Evolutionary conservation across 2,888 invertebrate genomes (phyloP).

Genomic region (Adineta ricciae): DNA sequence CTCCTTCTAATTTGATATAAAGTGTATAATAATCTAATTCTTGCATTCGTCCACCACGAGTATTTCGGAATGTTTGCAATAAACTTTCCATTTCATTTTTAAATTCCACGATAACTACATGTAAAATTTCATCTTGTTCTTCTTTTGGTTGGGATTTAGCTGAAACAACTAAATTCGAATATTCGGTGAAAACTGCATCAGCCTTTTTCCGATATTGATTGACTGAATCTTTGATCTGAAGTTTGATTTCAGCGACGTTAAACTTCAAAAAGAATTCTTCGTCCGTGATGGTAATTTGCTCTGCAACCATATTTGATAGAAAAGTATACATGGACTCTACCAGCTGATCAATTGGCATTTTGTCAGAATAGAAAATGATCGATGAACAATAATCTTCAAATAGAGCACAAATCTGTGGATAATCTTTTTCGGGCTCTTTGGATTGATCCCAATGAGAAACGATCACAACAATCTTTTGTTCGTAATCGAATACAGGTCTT

Average conservation of each 20-base stretch:
- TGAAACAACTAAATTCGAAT: not conserved
- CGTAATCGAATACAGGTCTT: not conserved
- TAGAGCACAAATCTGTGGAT: not conserved
- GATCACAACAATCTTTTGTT: not conserved
- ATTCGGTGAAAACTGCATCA: not conserved
- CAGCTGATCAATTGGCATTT: not conserved
- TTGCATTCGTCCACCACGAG: not conserved
- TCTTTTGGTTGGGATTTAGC: not conserved
- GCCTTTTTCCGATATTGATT: not conserved
- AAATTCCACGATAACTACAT: not conserved
- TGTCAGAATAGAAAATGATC: not conserved
- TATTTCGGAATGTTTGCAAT: not conserved
- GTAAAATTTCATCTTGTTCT: not conserved
- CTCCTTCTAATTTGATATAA: not conserved
- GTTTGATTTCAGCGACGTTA: not conserved
- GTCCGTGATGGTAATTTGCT: not conserved
- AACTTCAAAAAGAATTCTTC: not conserved
- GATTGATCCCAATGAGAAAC: constrained; percentile 11
- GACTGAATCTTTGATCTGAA: not conserved
- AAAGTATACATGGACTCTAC: not conserved
- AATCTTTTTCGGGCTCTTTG: not conserved
- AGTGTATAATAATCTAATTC: constrained; percentile 13
- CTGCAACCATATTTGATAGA: not conserved
- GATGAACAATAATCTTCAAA: not conserved
- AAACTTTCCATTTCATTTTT: not conserved